Evolutionary conservation across 2,888 invertebrate genomes (phyloP).

Genomic region (Pristionchus exspectatus): DNA sequence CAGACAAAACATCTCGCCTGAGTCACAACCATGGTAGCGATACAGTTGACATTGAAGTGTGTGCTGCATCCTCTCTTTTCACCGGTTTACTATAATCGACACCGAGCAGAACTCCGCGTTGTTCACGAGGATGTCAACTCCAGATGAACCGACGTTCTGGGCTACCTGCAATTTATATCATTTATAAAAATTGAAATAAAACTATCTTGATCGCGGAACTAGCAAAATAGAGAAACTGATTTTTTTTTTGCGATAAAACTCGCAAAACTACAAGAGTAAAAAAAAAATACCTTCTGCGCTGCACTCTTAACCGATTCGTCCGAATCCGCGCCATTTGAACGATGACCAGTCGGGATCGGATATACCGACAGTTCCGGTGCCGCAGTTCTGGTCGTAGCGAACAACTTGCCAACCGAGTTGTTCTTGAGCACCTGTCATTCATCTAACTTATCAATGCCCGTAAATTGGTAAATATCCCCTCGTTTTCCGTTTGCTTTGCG

Average conservation of each 20-base stretch:
- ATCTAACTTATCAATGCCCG: no score
- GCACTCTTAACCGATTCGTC: neutral
- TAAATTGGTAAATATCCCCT: no score
- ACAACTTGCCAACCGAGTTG: neutral
- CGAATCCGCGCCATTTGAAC: neutral
- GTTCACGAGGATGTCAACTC: conserved; percentile 40
- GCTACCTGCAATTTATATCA: neutral
- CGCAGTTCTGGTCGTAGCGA: conserved; percentile 4
- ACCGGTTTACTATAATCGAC: conserved; percentile 2
- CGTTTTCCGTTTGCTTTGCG: no score
- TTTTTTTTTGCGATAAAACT: no score
- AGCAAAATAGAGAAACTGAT: no score
- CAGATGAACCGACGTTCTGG: neutral
- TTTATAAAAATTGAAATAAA: neutral
- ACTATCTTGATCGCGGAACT: no score
- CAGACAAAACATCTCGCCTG: neutral
- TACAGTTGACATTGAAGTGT: conserved; percentile 48
- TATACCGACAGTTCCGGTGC: neutral
- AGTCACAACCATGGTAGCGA: conserved; percentile 17
- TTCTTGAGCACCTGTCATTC: conserved; percentile 45
- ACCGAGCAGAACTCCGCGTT: conserved; percentile 26
- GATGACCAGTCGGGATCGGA: neutral
- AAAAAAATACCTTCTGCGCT: neutral
- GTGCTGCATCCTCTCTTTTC: conserved; percentile 6
- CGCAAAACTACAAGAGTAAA: no score